phyloP scores from a whole-genome alignment of 2,888 invertebrate genomes.

The Aromia moschata region DNA sequence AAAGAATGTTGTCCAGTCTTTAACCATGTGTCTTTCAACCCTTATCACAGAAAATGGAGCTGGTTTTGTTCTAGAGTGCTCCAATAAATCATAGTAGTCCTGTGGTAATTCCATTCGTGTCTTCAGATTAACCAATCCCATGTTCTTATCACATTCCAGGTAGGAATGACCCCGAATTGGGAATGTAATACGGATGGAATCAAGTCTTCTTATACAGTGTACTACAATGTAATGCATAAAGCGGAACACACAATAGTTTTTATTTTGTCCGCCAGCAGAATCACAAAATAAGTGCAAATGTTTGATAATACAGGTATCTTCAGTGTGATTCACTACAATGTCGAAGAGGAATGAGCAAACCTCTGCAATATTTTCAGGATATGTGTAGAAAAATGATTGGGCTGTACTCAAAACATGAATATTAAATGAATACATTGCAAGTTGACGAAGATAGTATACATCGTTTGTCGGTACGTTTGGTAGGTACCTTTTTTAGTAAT shows the following conservation, averaged over 20 bases:
- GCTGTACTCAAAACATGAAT: not conserved
- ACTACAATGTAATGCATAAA: constrained; percentile 23
- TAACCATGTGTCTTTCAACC: not conserved
- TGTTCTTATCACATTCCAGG: not conserved
- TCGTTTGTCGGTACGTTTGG: not conserved
- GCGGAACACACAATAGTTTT: constrained; percentile 15
- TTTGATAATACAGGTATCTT: not conserved
- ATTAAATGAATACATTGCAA: not conserved
- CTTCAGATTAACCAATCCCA: not conserved
- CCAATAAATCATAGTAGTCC: not conserved
- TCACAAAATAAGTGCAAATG: not conserved
- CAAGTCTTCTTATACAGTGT: not conserved
- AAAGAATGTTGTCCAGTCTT: not conserved
- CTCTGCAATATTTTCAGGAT: not conserved
- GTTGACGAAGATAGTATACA: not conserved
- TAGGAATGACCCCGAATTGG: not conserved
- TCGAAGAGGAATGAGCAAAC: not conserved
- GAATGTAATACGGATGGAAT: not conserved
- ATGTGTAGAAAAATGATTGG: not conserved
- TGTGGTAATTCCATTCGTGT: not conserved
- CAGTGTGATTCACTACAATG: not conserved
- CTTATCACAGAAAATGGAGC: not conserved
- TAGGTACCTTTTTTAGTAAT: not conserved
- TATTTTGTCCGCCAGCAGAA: constrained; percentile 6
- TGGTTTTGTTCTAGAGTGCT: not conserved